A percentile compares a stretch with the other conserved stretches of the same genome.
Conservation (phyloP, 2,888 invertebrate genomes). For the Netelia virgata region DNA sequence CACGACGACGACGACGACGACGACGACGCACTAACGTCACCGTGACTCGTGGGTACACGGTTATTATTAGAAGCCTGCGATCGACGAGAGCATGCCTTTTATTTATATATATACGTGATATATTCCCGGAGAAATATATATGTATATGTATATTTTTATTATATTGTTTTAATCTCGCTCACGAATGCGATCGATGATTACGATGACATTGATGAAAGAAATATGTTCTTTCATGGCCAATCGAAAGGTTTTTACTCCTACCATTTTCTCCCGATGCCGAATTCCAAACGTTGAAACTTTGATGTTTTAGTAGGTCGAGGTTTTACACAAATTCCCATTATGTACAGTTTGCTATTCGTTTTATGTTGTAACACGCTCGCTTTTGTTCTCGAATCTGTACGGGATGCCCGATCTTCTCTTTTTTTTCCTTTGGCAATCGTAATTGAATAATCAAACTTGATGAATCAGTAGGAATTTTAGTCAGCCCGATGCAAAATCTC, state of each 20-base stretch:
- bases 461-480: conserved; percentile 2
- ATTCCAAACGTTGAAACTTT: background rate
- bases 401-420: background rate
- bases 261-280: conserved; percentile 12
- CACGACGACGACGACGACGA: conserved; percentile 16
- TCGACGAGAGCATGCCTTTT: conserved; percentile 56
- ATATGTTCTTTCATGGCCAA: conserved; percentile 5
- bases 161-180: background rate
- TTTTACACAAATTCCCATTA: background rate
- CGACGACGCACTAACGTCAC: conserved; percentile 68
- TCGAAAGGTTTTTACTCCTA: background rate
- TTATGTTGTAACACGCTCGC: background rate
- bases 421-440: background rate
- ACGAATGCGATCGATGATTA: conserved; percentile 58
- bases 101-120: conserved; percentile 55
- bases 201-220: conserved; percentile 53
- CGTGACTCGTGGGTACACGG: conserved; percentile 71
- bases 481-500: conserved; percentile 22
- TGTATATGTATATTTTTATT: conserved; percentile 21
- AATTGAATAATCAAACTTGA: background rate
- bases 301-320: conserved; percentile 20
- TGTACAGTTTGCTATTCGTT: background rate
- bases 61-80: conserved; percentile 76
- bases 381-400: too few species aligned
- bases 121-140: conserved; percentile 16